Evolutionary conservation across 2,888 invertebrate species (phyloP).

Genomic region (Cephus spinipes): DNA sequence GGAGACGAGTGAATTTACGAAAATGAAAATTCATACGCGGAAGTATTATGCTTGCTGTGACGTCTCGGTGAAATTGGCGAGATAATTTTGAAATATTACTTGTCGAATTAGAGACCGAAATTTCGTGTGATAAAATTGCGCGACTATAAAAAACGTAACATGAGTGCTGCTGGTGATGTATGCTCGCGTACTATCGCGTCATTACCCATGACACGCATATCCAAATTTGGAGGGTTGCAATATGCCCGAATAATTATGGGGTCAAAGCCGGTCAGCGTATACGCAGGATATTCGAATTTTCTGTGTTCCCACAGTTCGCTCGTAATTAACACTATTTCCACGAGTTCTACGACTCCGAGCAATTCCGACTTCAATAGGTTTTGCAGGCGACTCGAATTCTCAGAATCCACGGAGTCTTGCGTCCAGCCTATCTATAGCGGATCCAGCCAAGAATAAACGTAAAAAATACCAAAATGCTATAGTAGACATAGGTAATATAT

Average conservation of each 20-base stretch:
- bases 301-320: neutral
- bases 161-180: slow-evolving; percentile 20
- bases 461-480: too few relatives aligned
- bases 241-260: neutral
- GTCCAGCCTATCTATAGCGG: neutral
- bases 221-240: slow-evolving; percentile 15
- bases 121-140: neutral
- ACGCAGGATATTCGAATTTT: neutral
- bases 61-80: neutral
- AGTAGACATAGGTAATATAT: too few relatives aligned
- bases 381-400: neutral
- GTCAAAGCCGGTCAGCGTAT: neutral
- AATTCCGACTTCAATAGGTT: neutral
- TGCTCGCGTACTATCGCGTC: slow-evolving; percentile 36
- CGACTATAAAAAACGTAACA: neutral
- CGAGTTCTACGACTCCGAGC: neutral
- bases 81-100: neutral
- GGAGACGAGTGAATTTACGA: neutral
- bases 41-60: neutral
- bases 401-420: neutral
- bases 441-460: neutral
- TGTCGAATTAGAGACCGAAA: neutral
- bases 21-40: neutral
- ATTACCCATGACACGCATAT: slow-evolving; percentile 28
- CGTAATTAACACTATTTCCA: neutral